Evolutionary conservation across 2,797 vertebrate species (phyloP), one percentile per base, ranked within the genome.

Genomic region (Acanthurus leucopareius): DNA sequence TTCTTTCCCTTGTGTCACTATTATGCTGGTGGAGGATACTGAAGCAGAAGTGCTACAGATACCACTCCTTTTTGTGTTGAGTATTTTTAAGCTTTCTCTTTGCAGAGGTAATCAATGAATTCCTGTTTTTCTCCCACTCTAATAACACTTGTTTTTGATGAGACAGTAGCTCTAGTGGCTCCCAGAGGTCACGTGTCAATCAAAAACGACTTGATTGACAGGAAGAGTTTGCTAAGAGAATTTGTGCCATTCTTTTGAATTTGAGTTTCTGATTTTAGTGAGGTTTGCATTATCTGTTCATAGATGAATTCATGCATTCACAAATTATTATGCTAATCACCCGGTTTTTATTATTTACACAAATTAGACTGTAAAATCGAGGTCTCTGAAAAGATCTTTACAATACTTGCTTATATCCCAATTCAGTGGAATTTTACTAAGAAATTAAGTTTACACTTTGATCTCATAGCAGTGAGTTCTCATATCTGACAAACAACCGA

Each of bases 171-270:
- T 17, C 0, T 14, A 7, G 32, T 77, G 35, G 10, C 47, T 53
- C n/a, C 28, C 48, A 53, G 14, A 61, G 40, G 38, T 54, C 48
- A 53, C 15, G 25, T 35, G 42, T 40, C 49, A 69, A 54, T 68
- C 25, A 25, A 40, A 57, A 49, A 7, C 13, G 0, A 5, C 35
- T 32, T n/a, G 14, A 59, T 42, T 42, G 47, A 20, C 20, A 25
- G 25, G 25, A 25, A 25, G 25, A 25, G 25, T 25, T 25, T 3
- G 3, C 25, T 25, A 25, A 25, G 25, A 25, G 25, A 25, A 25
- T 25, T 25, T 25, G 25, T 25, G 25, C 25, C 25, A 25, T 52
- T 7, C n/a, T 11, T 9, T 51, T 42, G n/a, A 53, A 9, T 13
- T 17, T 53, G 10, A 28, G 5, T 45, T 56, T 38, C 28, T 17